phyloP scores from a whole-genome alignment of 2,797 vertebrate species.

The Mycteria americana region DNA sequence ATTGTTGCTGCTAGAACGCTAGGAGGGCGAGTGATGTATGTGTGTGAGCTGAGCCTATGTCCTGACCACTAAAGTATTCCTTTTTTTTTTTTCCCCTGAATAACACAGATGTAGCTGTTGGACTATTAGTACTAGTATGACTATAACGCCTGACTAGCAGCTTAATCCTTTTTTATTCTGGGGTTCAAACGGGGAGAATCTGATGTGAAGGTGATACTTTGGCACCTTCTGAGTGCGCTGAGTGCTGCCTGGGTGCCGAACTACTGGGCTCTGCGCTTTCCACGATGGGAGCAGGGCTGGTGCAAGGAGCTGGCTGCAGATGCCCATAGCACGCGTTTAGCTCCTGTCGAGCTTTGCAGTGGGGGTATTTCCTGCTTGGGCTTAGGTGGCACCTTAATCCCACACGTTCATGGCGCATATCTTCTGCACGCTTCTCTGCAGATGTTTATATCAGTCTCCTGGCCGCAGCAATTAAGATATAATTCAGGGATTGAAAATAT shows the following conservation, averaged over 20 bases:
- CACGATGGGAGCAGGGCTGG: not conserved
- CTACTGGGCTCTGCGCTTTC: not conserved
- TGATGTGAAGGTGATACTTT: not conserved
- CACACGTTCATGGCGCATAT: fast-evolving
- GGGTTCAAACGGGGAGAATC: not conserved
- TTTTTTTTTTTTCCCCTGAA: not conserved
- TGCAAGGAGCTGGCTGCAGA: not conserved
- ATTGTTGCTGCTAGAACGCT: not conserved
- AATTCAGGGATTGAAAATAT: not conserved
- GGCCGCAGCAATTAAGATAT: not conserved
- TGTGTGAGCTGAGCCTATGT: not conserved
- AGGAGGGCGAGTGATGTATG: too few relatives aligned
- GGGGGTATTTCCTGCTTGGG: too few relatives aligned
- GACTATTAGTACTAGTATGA: too few relatives aligned
- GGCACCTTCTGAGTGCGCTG: not conserved
- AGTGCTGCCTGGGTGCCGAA: not conserved
- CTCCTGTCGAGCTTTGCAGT: not conserved
- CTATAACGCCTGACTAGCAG: not conserved
- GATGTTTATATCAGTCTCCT: not conserved
- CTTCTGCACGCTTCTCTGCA: not conserved
- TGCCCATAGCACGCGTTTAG: fast-evolving
- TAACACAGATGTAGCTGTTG: not conserved
- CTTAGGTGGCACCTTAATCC: not conserved
- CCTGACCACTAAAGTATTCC: too few relatives aligned
- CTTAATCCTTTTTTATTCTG: not conserved